These are phyloP conservation scores for Aphelocoma californica DNA, from an alignment of 2,797 vertebrate genomes.

Conservation along the genomic window DNA sequence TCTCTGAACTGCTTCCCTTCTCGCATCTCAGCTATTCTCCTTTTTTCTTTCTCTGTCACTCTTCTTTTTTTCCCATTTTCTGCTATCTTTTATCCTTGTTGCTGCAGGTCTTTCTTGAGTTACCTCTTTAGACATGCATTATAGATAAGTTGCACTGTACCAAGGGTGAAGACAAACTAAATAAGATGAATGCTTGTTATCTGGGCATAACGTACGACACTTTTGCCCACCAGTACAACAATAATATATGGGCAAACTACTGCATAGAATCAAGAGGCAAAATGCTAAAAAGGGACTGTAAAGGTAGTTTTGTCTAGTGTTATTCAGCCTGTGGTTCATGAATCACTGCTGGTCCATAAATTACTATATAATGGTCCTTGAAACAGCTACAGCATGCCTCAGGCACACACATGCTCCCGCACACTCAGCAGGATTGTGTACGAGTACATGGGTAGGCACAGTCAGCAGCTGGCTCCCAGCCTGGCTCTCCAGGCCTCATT, in stretches of 20 bases:
- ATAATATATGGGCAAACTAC: neutral
- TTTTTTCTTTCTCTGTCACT: neutral
- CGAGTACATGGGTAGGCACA: neutral
- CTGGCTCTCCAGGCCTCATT: neutral
- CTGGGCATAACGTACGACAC: rapidly evolving
- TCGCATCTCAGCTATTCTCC: neutral
- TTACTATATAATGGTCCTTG: neutral
- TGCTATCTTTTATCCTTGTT: neutral
- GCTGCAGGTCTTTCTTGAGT: neutral
- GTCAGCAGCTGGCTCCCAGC: neutral
- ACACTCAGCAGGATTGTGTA: neutral
- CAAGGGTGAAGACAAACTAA: neutral
- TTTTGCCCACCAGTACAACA: neutral
- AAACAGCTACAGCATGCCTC: neutral
- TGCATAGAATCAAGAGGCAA: neutral
- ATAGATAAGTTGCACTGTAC: neutral
- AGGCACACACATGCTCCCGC: neutral
- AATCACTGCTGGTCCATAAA: neutral
- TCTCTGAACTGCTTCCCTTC: neutral
- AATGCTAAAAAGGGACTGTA: neutral
- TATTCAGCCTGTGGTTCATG: neutral
- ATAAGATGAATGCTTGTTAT: neutral
- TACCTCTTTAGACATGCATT: neutral
- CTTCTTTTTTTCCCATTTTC: neutral
- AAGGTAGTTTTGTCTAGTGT: neutral